Evolutionary conservation across 2,888 invertebrate genomes (phyloP).

Genomic region (Coenonympha glycerion): DNA sequence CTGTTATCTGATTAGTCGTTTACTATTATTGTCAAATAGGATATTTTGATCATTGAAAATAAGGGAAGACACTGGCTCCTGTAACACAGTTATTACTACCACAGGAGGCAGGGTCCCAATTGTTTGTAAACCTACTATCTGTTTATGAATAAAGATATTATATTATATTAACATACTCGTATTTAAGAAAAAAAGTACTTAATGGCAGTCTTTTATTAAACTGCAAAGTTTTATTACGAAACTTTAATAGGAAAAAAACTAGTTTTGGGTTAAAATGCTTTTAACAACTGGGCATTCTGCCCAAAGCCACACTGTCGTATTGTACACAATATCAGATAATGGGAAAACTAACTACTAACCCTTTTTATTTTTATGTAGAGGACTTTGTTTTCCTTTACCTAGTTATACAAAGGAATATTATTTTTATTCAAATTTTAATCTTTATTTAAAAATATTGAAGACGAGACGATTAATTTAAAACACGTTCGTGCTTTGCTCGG

Average conservation of each 20-base stretch:
- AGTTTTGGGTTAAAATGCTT: conserved; percentile 21
- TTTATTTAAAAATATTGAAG: too few species aligned
- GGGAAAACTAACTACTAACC: conserved; percentile 14
- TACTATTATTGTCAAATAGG: too few species aligned
- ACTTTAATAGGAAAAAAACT: conserved; percentile 11
- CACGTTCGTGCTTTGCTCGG: too few species aligned
- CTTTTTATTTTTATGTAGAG: conserved; percentile 13
- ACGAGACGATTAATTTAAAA: too few species aligned
- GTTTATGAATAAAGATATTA: too few species aligned
- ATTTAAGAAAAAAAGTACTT: background rate
- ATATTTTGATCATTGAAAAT: too few species aligned
- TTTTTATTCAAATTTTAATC: conserved; percentile 1
- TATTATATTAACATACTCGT: background rate
- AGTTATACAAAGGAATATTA: background rate
- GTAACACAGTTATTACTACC: too few species aligned
- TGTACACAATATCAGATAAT: conserved; percentile 17
- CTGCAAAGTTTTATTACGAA: conserved; percentile 2
- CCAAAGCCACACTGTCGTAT: conserved; percentile 16
- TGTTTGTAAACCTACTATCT: too few species aligned
- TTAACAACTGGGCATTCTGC: conserved; percentile 24
- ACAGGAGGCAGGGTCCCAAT: too few species aligned
- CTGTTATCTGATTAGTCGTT: too few species aligned
- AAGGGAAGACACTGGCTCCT: too few species aligned
- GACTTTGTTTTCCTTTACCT: conserved; percentile 1
- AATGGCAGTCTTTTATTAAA: background rate